Evolutionary conservation across 2,113 vertebrate genomes (phyloP), one percentile per base, ranked within the genome.

Genomic region (Thoracochromis brauschi): DNA sequence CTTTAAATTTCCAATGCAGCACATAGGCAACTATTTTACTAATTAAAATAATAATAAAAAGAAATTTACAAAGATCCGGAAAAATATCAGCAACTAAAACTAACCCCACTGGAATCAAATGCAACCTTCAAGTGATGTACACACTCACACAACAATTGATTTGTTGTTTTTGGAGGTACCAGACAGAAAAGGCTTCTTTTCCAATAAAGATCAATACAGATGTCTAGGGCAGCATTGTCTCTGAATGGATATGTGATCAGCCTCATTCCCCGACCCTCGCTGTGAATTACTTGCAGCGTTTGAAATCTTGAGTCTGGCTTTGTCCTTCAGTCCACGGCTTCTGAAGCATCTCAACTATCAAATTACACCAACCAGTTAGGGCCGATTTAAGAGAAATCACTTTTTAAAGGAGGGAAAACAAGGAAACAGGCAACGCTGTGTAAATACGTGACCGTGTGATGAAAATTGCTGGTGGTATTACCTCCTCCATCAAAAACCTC

Each of bases 181-280:
- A 92, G 91, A 92, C 88, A 85, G 82, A 86, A 86, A 11, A 85
- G 79, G 11, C 58, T 54, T 57, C 13, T 81, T 80, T 57, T 90
- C 83, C 82, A 87, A 83, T 75, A 24, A 75, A 63, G 71, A 94
- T 93, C 93, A 89, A 95, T 94, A 90, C 12, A 33, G 38, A 51
- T 85, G 89, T 90, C 92, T 87, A 19, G 83, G 38, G 33, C 38
- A 79, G 82, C 51, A 55, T 82, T 49, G 51, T 85, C 83, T 65
- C 26, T 85, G 49, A 84, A 58, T 49, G 68, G 57, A 86, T 78
- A 78, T 49, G 42, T 31, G 42, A 78, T 75, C 71, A 75, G 45
- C 42, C 42, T 45, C 71, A 68, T 45, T 85, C 54, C 2, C 53
- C 10, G 7, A 63, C 68, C 53, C 35, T 19, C 17, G 42, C 54